A percentile compares a stretch with the other conserved stretches of the same genome.
Conservation (phyloP, 2,797 vertebrate genomes). For the Falco cherrug region DNA sequence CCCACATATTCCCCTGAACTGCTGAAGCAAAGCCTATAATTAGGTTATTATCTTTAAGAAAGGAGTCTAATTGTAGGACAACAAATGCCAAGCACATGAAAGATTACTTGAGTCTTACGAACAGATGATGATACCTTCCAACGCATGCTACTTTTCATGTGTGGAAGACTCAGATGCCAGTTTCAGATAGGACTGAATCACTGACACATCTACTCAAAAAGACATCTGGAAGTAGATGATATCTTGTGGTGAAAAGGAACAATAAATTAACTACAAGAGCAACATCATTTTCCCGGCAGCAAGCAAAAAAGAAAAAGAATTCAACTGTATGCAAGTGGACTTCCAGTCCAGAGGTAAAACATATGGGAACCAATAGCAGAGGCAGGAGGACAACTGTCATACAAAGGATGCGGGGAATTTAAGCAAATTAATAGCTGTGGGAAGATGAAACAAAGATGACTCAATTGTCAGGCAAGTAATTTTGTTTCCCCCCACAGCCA, state of each 20-base stretch:
- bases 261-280: conserved; percentile 57
- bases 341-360: conserved; percentile 46
- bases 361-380: conserved; percentile 54
- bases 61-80: conserved; percentile 11
- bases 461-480: conserved; percentile 58
- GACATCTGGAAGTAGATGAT: conserved; percentile 66
- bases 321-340: neutral
- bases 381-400: conserved; percentile 26
- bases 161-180: conserved; percentile 43
- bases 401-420: conserved; percentile 48
- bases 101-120: conserved; percentile 31
- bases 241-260: conserved; percentile 51
- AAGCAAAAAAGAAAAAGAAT: neutral
- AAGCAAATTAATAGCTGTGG: conserved; percentile 63
- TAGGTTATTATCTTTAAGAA: conserved; percentile 28
- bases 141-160: neutral
- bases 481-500: conserved; percentile 5
- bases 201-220: conserved; percentile 54
- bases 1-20: neutral
- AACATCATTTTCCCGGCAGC: conserved; percentile 37
- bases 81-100: conserved; percentile 10
- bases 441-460: conserved; percentile 69
- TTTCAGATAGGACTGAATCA: conserved; percentile 52
- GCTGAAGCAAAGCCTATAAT: conserved; percentile 21
- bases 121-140: conserved; percentile 41